phyloP scores from a whole-genome alignment of 2,797 vertebrate species.

The Propithecus deckenii region DNA sequence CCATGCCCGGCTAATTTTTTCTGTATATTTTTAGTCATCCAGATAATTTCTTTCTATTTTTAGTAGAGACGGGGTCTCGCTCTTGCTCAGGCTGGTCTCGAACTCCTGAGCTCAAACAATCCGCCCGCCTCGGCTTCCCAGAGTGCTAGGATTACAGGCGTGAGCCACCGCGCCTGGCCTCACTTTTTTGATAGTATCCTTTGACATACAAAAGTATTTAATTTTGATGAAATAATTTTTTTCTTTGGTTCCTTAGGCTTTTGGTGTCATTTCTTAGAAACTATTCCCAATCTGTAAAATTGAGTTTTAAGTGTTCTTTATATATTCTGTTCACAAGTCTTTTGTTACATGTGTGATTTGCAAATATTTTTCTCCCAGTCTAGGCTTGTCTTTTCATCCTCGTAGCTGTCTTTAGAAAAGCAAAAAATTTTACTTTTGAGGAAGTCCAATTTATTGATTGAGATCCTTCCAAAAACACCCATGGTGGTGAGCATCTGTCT shows the following conservation, averaged over 20 bases:
- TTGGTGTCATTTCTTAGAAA: not conserved
- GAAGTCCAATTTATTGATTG: not conserved
- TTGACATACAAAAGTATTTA: not conserved
- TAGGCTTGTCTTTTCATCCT: not conserved
- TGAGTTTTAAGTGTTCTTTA: not conserved
- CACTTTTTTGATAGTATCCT: not conserved
- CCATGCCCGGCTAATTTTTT: too few relatives aligned
- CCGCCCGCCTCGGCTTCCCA: too few relatives aligned
- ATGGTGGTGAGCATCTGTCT: not conserved
- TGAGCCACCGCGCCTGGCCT: not conserved
- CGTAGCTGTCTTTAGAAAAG: not conserved
- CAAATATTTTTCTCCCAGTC: not conserved
- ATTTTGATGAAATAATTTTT: not conserved
- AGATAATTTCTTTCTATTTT: too few relatives aligned
- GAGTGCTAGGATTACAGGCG: too few relatives aligned
- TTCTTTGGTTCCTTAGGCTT: not conserved
- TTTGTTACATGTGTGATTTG: not conserved
- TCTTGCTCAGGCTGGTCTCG: too few relatives aligned
- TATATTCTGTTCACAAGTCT: not conserved
- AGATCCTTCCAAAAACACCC: not conserved
- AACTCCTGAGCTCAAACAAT: too few relatives aligned
- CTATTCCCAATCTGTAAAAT: too few relatives aligned
- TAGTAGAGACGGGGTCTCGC: too few relatives aligned
- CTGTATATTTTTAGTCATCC: too few relatives aligned
- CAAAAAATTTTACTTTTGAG: not conserved